phyloP scores from a whole-genome alignment of 2,888 invertebrate genomes.

The Tetanocera ferruginea region DNA sequence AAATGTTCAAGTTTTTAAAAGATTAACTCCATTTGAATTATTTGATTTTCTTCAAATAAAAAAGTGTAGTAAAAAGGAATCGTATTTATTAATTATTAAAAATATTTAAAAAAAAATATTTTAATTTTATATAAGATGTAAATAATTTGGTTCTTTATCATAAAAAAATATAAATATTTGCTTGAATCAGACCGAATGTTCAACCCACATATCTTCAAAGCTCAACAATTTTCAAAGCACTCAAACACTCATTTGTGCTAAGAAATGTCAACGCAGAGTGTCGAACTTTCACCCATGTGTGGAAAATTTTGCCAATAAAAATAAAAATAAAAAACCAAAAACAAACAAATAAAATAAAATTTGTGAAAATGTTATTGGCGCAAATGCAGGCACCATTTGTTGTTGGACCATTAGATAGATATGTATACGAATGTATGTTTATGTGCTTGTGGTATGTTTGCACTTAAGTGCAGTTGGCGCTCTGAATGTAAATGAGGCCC shows the following conservation, averaged over 20 bases:
- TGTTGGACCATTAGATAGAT: neutral
- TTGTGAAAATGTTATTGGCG: conserved; percentile 9
- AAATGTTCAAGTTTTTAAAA: too few species aligned
- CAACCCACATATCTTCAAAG: too few species aligned
- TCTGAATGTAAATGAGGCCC: conserved; percentile 24
- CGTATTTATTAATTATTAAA: too few species aligned
- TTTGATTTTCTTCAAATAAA: too few species aligned
- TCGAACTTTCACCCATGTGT: conserved; percentile 55
- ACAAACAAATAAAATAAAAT: neutral
- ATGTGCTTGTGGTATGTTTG: neutral
- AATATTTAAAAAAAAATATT: too few species aligned
- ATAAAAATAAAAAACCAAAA: neutral
- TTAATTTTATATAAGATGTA: too few species aligned
- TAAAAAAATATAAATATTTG: too few species aligned
- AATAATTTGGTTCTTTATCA: too few species aligned
- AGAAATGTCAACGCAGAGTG: conserved; percentile 50
- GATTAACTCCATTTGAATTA: too few species aligned
- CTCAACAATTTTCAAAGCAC: neutral
- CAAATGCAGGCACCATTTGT: neutral
- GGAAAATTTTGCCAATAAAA: neutral
- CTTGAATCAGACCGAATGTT: too few species aligned
- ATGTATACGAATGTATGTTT: neutral
- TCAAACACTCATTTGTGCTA: conserved; percentile 21
- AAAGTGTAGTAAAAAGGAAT: too few species aligned
- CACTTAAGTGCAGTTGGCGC: neutral